Evolutionary conservation across 92 coral and sea anemone species (phyloP).

Genomic region (Phenganax marumi): DNA sequence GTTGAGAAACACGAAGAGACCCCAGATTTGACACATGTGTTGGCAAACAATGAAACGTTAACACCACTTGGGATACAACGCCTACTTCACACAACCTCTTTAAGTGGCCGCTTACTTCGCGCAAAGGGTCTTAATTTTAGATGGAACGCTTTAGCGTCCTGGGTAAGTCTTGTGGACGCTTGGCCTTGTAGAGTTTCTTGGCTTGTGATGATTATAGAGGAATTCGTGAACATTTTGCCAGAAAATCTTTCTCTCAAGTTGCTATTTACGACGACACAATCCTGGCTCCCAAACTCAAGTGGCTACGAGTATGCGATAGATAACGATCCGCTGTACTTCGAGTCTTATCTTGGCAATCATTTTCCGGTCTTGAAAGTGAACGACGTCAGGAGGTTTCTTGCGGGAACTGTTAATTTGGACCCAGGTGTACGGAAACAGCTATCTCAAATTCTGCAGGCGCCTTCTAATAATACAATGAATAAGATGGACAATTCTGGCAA

Average conservation of each 20-base stretch:
- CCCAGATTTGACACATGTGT: slow-evolving; percentile 92
- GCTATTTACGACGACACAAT: slow-evolving; percentile 80
- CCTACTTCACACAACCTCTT: slow-evolving; percentile 80
- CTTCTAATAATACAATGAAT: slow-evolving; percentile 44
- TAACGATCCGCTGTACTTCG: slow-evolving; percentile 95
- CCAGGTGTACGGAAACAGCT: slow-evolving; percentile 87
- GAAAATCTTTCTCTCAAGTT: slow-evolving; percentile 78
- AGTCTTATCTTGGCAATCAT: slow-evolving; percentile 87
- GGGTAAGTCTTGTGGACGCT: slow-evolving; percentile 96
- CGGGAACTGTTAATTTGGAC: slow-evolving; percentile 84
- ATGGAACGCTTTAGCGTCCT: slow-evolving; percentile 96
- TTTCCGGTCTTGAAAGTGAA: slow-evolving; percentile 80
- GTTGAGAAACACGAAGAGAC: slow-evolving; percentile 86
- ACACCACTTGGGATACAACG: slow-evolving; percentile 97
- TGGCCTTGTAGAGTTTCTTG: slow-evolving; percentile 98
- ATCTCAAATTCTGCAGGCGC: slow-evolving; percentile 84
- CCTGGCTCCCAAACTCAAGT: slow-evolving; percentile 85
- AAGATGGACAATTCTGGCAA: slow-evolving; percentile 77
- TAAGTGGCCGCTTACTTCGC: slow-evolving; percentile 94
- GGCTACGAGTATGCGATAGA: slow-evolving; percentile 95
- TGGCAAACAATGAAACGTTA: slow-evolving; percentile 94
- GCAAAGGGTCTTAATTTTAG: slow-evolving; percentile 84
- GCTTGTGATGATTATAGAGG: slow-evolving; percentile 88
- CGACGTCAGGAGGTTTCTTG: slow-evolving; percentile 74
- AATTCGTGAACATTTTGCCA: slow-evolving; percentile 66